Conservation (phyloP, 1,140 invertebrate genomes). For the Drosophila triauraria region DNA sequence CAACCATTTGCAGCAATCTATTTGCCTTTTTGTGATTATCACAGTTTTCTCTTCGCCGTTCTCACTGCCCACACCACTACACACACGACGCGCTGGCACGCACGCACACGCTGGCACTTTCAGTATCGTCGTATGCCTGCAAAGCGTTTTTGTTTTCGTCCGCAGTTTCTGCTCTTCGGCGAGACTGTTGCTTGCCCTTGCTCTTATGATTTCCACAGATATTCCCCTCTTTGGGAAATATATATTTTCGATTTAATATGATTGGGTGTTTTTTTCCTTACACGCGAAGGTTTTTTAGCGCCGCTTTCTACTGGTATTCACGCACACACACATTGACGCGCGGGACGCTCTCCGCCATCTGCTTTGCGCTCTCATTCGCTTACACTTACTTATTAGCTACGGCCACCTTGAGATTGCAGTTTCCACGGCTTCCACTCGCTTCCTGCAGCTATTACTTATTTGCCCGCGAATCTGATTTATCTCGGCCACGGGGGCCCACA, state of each 20-base stretch:
- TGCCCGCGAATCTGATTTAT: neutral
- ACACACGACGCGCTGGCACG: constrained; percentile 36
- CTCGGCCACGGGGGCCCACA: neutral
- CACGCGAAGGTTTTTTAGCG: constrained; percentile 71
- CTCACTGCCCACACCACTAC: constrained; percentile 41
- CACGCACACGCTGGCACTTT: constrained; percentile 64
- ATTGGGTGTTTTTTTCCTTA: constrained; percentile 25
- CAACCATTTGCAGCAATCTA: constrained; percentile 52
- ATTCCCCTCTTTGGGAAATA: constrained; percentile 27
- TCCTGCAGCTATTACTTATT: constrained; percentile 3
- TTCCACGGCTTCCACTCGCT: constrained; percentile 10
- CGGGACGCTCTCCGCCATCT: constrained; percentile 77
- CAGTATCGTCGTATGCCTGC: constrained; percentile 56
- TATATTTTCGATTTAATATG: constrained; percentile 18
- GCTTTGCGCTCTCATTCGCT: constrained; percentile 80
- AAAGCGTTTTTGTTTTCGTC: constrained; percentile 74
- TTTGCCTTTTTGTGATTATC: constrained; percentile 59
- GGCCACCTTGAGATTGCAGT: constrained; percentile 22
- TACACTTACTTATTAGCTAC: constrained; percentile 78
- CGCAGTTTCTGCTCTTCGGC: constrained; percentile 40
- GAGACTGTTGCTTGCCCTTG: constrained; percentile 27
- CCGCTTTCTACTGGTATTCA: constrained; percentile 77
- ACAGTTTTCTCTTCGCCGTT: constrained; percentile 62
- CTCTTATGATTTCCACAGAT: neutral
- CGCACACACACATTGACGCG: constrained; percentile 59